Evolutionary conservation across 2,113 vertebrate species (phyloP), one percentile per base, ranked within the genome.

Genomic region (Lepus europaeus): DNA sequence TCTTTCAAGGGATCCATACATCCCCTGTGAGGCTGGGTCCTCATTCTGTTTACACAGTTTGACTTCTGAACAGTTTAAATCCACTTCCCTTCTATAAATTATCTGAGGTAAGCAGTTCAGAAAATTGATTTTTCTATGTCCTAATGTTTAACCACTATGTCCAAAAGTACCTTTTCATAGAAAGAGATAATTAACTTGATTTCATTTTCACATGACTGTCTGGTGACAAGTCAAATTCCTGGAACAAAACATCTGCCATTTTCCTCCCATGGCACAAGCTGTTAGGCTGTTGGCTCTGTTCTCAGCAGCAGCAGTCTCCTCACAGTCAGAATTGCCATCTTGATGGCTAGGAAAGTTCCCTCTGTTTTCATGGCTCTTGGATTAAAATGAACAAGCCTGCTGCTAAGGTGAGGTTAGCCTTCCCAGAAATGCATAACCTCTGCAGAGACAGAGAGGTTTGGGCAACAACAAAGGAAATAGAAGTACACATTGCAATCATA

Each of bases 141-240:
- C 45, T 95, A 95, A 93, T 97, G 91, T 93, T 93, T 96, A 97
- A 94, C 89, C 23, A 77, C 25, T 14, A 61, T 66, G 16, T 72
- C 17, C 84, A 78, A 83, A 83, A 82, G 76, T 82, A 89, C 64
- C 27, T 90, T 92, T 64, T 78, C 68, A 45, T 64, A 84, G 59
- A 87, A 72, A 96, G 82, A 93, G 83, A 96, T 94, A 92, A 96
- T 95, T 97, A 97, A 97, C 93, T 80, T 78, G 79, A 81, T 95
- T 96, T 92, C 33, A 66, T 78, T 92, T 92, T 94, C 94, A 97
- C 94, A 89, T 82, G 90, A 96, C 84, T 96, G 59, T 87, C 83
- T 36, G 78, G 61, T 95, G 94, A 95, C 81, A 87, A 87, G 89
- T 11, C 45, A 36, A 73, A 49, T 89, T 95, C 82, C 94, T 25